Conservation (phyloP, 2,113 vertebrate species). For the Tapirus terrestris region DNA sequence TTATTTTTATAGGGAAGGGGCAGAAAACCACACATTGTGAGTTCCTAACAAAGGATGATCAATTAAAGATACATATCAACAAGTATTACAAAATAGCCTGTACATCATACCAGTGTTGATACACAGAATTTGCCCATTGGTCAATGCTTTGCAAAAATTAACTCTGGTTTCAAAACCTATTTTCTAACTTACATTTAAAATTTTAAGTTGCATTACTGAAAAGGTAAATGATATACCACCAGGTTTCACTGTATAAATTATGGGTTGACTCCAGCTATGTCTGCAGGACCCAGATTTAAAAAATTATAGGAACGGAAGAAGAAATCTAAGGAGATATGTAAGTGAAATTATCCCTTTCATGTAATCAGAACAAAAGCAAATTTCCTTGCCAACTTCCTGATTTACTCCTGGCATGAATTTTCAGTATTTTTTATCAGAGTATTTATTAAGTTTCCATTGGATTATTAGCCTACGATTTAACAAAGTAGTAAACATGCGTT, state of each 20-base stretch:
- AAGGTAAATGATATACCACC: background rate
- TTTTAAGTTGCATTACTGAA: background rate
- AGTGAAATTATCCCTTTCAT: background rate
- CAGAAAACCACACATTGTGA: slow-evolving; percentile 6
- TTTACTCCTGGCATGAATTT: background rate
- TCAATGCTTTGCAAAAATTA: slow-evolving; percentile 1
- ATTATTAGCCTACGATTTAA: slow-evolving; percentile 2
- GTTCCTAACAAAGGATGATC: background rate
- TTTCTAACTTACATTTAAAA: background rate
- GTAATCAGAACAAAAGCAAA: slow-evolving; percentile 19
- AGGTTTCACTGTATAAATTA: slow-evolving; percentile 38
- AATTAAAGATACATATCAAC: background rate
- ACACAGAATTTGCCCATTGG: background rate
- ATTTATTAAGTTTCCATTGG: slow-evolving; percentile 1
- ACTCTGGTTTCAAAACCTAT: background rate
- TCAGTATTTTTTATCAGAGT: background rate
- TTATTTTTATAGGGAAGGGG: background rate
- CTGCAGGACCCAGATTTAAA: background rate
- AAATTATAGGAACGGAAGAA: background rate
- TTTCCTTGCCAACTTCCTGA: background rate
- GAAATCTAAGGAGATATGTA: background rate
- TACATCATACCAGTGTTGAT: background rate
- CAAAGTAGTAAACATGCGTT: background rate
- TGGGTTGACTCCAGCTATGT: background rate
- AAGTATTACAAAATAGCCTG: background rate